Evolutionary conservation across 2,888 invertebrate species (phyloP), one percentile per base, ranked within the genome.

Genomic region (Trilocha varians): DNA sequence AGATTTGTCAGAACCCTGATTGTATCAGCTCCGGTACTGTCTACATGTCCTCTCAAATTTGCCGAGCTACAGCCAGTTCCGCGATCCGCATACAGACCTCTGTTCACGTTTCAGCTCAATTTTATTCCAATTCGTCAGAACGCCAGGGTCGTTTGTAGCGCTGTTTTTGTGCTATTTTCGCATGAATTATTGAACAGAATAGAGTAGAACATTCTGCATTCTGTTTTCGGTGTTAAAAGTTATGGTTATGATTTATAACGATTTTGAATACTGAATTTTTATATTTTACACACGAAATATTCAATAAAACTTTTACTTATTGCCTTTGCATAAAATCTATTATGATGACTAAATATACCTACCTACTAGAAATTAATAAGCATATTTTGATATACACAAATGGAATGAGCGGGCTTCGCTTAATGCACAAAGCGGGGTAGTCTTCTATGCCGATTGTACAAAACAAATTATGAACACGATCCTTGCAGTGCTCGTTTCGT

Each of bases 371-470:
- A n/a, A n/a, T n/a, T n/a, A n/a, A n/a, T n/a, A n/a, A n/a, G n/a
- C n/a, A n/a, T n/a, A n/a, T n/a, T n/a, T n/a, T n/a, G n/a, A n/a
- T n/a, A n/a, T n/a, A n/a, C n/a, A n/a, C n/a, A n/a, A n/a, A 16
- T 35, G 36, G 34, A 18, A 32, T 18, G 36, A 13, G 3, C 18
- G 32, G 36, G 33, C 46, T 49, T 38, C 46, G 55, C 50, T 56
- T 70, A 70, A 72, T 72, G 65, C 66, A 67, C 70, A 73, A 71
- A 72, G 71, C 65, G 59, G 51, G 56, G 55, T 53, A 48, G 49
- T 59, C 59, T 55, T 56, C 56, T 57, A 62, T 61, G 65, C 63
- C 69, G 70, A 73, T 71, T 73, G 70, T 59, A 55, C 63, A 59
- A 62, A 63, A 66, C 64, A 61, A 67, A 68, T 69, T 68, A 65